Evolutionary conservation across 2,888 invertebrate species (phyloP).

Genomic region (Melolontha melolontha): DNA sequence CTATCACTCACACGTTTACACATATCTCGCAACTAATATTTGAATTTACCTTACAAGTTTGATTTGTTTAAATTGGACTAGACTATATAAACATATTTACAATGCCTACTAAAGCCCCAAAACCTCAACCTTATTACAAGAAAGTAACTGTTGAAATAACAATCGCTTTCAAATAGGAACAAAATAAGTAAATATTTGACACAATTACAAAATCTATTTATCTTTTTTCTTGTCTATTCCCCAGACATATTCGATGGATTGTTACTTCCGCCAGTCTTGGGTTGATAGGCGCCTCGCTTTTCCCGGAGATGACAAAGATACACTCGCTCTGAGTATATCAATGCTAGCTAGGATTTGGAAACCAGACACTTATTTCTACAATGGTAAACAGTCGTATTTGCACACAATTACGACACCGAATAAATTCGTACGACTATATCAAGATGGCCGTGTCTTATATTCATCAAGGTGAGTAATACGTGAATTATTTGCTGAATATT

Average conservation of each 20-base stretch:
- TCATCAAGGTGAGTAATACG: constrained; percentile 73
- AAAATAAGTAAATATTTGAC: constrained; percentile 28
- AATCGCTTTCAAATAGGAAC: background rate
- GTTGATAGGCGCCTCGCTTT: constrained; percentile 83
- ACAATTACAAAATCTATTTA: constrained; percentile 13
- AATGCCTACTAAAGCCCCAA: too few species aligned
- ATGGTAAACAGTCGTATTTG: constrained; percentile 84
- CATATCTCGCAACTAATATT: too few species aligned
- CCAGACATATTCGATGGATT: constrained; percentile 88
- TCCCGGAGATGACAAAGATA: constrained; percentile 72
- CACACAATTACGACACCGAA: constrained; percentile 90
- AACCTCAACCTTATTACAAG: too few species aligned
- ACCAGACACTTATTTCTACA: constrained; percentile 87
- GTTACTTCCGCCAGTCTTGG: constrained; percentile 90
- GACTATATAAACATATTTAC: too few species aligned
- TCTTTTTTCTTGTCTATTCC: constrained; percentile 47
- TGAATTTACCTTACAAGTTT: too few species aligned
- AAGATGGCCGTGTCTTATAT: constrained; percentile 80
- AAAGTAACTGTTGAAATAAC: too few species aligned
- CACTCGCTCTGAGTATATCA: constrained; percentile 81
- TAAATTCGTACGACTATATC: constrained; percentile 82
- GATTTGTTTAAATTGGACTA: too few species aligned
- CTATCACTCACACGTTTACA: too few species aligned
- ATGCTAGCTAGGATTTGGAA: constrained; percentile 88
- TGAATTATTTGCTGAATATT: background rate